phyloP scores from a whole-genome alignment of 2,797 vertebrate species.

The Pangasius sanitwongsei region DNA sequence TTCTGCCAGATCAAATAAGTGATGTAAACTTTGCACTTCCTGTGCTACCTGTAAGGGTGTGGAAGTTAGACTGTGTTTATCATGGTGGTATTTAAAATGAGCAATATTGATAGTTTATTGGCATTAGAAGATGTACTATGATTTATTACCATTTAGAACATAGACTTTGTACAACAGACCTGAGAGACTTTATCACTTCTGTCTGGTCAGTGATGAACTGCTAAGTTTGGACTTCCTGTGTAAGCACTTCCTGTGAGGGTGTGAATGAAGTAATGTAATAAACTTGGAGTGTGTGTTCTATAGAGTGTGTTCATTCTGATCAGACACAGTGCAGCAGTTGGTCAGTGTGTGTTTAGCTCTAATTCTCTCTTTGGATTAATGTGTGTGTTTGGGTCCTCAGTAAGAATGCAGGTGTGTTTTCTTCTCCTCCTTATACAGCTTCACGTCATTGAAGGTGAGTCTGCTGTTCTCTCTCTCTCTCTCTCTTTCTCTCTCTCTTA shows the following conservation, averaged over 20 bases:
- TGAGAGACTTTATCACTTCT: background rate
- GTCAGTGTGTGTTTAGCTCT: constrained; percentile 2
- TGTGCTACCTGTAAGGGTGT: too few relatives aligned
- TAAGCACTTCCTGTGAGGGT: background rate
- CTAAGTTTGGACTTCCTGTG: background rate
- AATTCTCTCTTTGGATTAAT: constrained; percentile 2
- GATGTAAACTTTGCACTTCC: background rate
- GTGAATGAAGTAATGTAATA: background rate
- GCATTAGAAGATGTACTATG: background rate
- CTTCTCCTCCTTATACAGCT: constrained; percentile 12
- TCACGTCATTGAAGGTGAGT: background rate
- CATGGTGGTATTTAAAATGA: background rate
- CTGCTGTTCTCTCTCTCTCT: background rate
- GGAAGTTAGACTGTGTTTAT: background rate
- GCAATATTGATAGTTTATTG: background rate
- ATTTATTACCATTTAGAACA: background rate
- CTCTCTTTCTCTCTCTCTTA: background rate
- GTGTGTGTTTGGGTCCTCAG: background rate
- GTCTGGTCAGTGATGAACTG: background rate
- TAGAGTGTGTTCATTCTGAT: background rate
- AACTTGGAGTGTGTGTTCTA: background rate
- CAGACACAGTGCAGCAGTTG: background rate
- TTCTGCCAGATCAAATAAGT: background rate
- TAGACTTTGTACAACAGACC: background rate
- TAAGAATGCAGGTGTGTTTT: constrained; percentile 2